Percentiles rank a stretch among this genome's conserved stretches.
These are phyloP conservation scores for Pristionchus japonicus DNA, from an alignment of 2,888 invertebrate genomes.

Conservation along the genomic window DNA sequence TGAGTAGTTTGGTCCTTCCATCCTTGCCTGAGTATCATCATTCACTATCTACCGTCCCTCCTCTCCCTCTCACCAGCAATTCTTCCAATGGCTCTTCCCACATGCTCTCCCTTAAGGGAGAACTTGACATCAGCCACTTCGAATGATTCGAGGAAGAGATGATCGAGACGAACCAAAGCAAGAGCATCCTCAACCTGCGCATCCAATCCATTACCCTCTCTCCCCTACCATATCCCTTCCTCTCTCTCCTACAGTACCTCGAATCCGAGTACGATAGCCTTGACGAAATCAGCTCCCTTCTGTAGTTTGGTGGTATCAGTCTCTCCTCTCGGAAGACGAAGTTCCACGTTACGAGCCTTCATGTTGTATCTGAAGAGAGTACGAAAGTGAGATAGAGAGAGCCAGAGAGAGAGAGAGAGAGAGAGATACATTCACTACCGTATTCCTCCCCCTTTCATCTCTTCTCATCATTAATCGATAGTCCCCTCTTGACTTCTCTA, in stretches of 20 bases:
- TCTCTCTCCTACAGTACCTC: constrained; percentile 79
- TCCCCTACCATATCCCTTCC: neutral
- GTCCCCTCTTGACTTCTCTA: neutral
- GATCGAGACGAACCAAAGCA: constrained; percentile 92
- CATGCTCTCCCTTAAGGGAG: constrained; percentile 64
- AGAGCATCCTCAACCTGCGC: constrained; percentile 85
- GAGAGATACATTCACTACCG: neutral
- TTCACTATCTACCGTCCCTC: neutral
- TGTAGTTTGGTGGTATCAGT: constrained; percentile 83
- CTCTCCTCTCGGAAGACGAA: constrained; percentile 82
- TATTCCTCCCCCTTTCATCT: too few species aligned
- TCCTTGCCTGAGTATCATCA: constrained; percentile 80
- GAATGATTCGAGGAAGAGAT: constrained; percentile 95
- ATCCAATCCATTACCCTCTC: neutral
- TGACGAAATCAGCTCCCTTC: constrained; percentile 93
- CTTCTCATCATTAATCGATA: neutral
- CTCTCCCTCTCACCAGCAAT: constrained; percentile 83
- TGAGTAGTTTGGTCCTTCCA: constrained; percentile 89
- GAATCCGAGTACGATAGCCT: constrained; percentile 94
- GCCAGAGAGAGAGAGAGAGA: too few species aligned
- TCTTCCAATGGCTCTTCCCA: constrained; percentile 89
- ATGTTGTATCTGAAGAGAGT: constrained; percentile 92
- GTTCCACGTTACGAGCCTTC: constrained; percentile 90
- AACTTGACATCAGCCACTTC: constrained; percentile 79
- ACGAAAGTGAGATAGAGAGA: too few species aligned